Conservation (phyloP, 2,888 invertebrate species). For the Dioctria rufipes region DNA sequence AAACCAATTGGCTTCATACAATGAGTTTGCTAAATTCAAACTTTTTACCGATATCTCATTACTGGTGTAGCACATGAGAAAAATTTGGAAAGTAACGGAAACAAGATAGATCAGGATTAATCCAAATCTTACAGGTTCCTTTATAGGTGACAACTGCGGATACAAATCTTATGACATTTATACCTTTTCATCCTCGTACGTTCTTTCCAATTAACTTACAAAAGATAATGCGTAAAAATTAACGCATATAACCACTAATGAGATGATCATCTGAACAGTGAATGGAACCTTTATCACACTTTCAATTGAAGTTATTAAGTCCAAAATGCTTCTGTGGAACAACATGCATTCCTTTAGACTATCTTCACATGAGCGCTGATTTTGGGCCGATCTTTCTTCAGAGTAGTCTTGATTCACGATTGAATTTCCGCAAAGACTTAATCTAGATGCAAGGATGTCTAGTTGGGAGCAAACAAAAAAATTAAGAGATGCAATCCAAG, state of each 20-base stretch:
- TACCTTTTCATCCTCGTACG: neutral
- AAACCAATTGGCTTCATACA: conserved; percentile 33
- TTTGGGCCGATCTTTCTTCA: neutral
- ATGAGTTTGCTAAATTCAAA: neutral
- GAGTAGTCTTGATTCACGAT: neutral
- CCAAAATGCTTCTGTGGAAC: conserved; percentile 5
- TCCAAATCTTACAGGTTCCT: neutral
- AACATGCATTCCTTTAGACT: neutral
- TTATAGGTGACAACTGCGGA: conserved; percentile 7
- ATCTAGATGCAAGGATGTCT: conserved; percentile 9
- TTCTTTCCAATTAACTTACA: neutral
- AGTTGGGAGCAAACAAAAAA: conserved; percentile 13
- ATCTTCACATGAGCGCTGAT: neutral
- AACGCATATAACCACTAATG: conserved; percentile 23
- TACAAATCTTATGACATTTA: neutral
- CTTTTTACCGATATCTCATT: conserved; percentile 20
- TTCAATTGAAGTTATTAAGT: neutral
- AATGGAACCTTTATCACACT: conserved; percentile 17
- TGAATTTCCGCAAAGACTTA: neutral
- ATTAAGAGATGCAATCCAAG: conserved; percentile 12
- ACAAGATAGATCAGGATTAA: neutral
- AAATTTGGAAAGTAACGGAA: conserved; percentile 19
- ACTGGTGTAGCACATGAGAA: conserved; percentile 24
- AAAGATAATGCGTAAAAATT: conserved; percentile 24
- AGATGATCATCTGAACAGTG: conserved; percentile 27